Base-by-base conservation (phyloP, 2,797 vertebrate genomes). In the Hyperoplus lanceolatus region DNA sequence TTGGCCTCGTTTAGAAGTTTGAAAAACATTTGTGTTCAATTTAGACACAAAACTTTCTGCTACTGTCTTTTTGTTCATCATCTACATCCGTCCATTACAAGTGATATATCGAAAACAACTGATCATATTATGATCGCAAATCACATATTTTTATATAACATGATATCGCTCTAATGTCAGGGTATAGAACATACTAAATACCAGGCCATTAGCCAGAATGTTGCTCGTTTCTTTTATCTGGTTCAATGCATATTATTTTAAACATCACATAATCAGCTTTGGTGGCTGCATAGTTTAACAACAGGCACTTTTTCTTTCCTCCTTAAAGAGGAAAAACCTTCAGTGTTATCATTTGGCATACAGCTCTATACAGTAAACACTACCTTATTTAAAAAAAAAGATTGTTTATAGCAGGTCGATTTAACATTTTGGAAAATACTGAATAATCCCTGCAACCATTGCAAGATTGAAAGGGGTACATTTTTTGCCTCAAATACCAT, bases 401-500 rank as follows among this genome's bases (percentile, higher is more conserved):
- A 63, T 73, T 60, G 54, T 76, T 86, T 67, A 58, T 42, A 57
- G 41, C 43, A 78, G 42, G 36, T 66, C 43, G 51, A 68, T 60
- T 29, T 10, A 49, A 58, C 9, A 5, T 51, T 58, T 59, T 46
- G 13, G 57, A 48, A 39, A 50, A 29, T 36, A 3, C 4, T 29
- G 15, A 55, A 8, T n/a, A 18, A 45, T 43, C 43, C 3, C 8
- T 75, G 39, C 42, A 42, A 48, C 50, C 29, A 29, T 29, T 29
- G 29, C 6, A 54, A 41, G 10, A 38, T 51, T 43, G 14, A 67
- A 64, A 67, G 16, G 29, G 7, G 21, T 8, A 6, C 4, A 18
- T 63, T 77, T 64, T 21, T 58, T 73, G 72, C 57, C 68, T 80
- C 43, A 73, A 75, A 87, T 83, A 73, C 70, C 73, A 68, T 57